A percentile compares a stretch with the other conserved stretches of the same genome.
These are phyloP conservation scores for Notodonta dromedarius DNA, from an alignment of 2,888 invertebrate genomes.

Conservation along the genomic window DNA sequence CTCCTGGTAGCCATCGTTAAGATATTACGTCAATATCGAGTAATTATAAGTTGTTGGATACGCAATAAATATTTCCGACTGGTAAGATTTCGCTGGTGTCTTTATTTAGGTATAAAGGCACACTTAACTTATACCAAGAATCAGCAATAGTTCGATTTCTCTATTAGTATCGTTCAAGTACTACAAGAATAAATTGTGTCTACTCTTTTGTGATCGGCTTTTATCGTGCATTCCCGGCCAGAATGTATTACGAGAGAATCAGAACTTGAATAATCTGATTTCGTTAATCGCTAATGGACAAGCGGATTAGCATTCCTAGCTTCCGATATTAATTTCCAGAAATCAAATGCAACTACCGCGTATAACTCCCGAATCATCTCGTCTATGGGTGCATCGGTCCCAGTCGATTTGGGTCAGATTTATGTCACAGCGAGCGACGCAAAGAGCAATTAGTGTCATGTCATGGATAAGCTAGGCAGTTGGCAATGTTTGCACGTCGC, in stretches of 20 bases:
- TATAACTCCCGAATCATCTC: background rate
- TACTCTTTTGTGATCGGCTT: no score
- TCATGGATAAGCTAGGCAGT: slow-evolving; percentile 10
- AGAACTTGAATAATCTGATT: background rate
- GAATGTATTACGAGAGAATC: background rate
- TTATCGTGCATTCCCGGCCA: background rate
- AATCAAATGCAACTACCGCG: background rate
- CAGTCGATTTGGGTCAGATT: slow-evolving; percentile 30
- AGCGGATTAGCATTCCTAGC: background rate
- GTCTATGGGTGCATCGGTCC: slow-evolving; percentile 7
- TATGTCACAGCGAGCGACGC: slow-evolving; percentile 19
- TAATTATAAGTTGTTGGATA: no score
- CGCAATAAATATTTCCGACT: no score
- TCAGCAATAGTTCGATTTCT: no score
- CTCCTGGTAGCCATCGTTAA: background rate
- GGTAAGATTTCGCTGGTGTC: no score
- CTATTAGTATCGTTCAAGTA: no score
- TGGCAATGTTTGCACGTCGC: background rate
- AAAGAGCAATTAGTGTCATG: slow-evolving; percentile 25
- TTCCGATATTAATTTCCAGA: background rate
- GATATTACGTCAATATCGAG: background rate
- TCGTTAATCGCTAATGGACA: background rate
- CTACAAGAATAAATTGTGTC: no score
- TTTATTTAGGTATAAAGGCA: no score
- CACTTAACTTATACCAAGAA: no score